A percentile compares a stretch with the other conserved stretches of the same genome.
Conservation (phyloP, 1,140 invertebrate genomes). For the Pogonomyrmex barbatus region DNA sequence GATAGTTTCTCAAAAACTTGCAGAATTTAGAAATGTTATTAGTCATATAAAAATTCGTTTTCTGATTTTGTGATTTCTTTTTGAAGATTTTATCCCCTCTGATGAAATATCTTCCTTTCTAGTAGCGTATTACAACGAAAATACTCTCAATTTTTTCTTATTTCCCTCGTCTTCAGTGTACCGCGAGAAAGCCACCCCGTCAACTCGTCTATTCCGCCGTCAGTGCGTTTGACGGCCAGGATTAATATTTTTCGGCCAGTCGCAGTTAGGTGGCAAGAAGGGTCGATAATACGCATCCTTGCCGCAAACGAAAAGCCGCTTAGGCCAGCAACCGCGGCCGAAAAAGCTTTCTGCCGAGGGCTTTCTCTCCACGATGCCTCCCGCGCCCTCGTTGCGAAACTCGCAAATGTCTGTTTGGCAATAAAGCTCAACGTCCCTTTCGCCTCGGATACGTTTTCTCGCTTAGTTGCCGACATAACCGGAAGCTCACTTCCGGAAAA, state of each 20-base stretch:
- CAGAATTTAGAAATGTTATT: neutral
- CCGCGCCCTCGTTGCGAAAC: conserved; percentile 32
- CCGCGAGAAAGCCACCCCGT: conserved; percentile 28
- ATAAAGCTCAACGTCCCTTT: conserved; percentile 42
- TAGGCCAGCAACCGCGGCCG: conserved; percentile 34
- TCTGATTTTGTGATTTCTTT: too few relatives aligned
- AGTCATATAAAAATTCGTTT: conserved; percentile 6
- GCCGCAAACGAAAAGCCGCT: conserved; percentile 55
- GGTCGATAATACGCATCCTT: conserved; percentile 59
- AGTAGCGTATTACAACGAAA: conserved; percentile 4
- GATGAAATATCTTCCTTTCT: neutral
- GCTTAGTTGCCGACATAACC: conserved; percentile 32
- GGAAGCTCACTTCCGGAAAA: conserved; percentile 20
- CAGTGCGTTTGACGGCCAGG: conserved; percentile 38
- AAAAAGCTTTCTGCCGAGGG: conserved; percentile 50
- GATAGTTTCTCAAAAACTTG: too few relatives aligned
- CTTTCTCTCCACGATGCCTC: conserved; percentile 33
- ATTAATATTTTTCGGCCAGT: conserved; percentile 59
- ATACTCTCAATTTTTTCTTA: neutral
- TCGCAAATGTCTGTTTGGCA: conserved; percentile 49
- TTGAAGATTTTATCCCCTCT: neutral
- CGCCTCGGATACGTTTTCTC: conserved; percentile 29
- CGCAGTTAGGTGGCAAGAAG: neutral
- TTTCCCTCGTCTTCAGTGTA: neutral
- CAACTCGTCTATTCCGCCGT: conserved; percentile 7